Base-by-base conservation (phyloP, 2,797 vertebrate species). In the Halcyon chelicuti region DNA sequence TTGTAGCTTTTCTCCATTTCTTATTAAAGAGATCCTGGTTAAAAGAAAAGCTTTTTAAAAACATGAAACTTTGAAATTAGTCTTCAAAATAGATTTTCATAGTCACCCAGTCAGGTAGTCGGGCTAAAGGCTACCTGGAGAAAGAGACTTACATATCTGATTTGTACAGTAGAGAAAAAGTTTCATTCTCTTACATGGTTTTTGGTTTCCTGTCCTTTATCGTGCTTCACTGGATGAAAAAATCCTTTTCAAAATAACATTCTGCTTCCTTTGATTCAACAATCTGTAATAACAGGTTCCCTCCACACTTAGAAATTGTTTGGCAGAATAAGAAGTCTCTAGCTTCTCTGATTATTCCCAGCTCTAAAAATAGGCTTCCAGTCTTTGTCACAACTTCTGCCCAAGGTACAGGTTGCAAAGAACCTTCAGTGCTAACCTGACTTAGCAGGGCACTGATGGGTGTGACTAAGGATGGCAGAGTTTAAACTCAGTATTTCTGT, bases 1-100 rank as follows among this genome's bases (percentile, higher is more conserved):
- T 91, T 99, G 99, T 96, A 99, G 98, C 97, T 99, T 99, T 96
- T 99, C 99, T 89, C 98, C 99, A 97, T 99, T 99, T 96, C 99
- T 99, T 98, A 99, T 99, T 98, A 99, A 98, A 83, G 99, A 99
- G 97, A 99, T 99, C 97, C 99, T 99, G 97, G 81, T 86, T 83
- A 94, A 95, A 95, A 77, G 4, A 75, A 51, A 95, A 77, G 16
- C 72, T n/a, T 86, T 80, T 96, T 66, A 90, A 87, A 88, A 57
- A 35, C 29, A 60, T 5, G 17, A 21, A 76, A 85, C 21, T 54
- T 47, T 21, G 23, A 92, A 46, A 49, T 76, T 76, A 76, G 4
- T 67, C 28, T 78, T 72, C 10, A 5, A 84, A 94, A 93, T 3
- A 55, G 25, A 60, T 68, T 73, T 55, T 76, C 12, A 6, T 17